Conservation (phyloP, 2,113 vertebrate species). For the Paradisaea rubra region DNA sequence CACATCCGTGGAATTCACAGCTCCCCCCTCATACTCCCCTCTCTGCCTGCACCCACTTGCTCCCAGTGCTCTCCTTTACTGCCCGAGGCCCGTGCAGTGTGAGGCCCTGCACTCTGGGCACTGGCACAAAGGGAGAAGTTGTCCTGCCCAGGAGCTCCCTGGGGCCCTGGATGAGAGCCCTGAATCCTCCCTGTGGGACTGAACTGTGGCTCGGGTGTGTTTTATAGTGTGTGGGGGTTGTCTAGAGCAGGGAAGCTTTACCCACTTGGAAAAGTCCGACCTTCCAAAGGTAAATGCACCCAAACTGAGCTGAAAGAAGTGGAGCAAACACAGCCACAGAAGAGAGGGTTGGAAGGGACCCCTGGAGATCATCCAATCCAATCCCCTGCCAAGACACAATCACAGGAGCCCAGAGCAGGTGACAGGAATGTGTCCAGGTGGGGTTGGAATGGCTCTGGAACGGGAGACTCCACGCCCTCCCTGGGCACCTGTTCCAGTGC, state of each 20-base stretch:
- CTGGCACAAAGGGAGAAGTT: fast-evolving
- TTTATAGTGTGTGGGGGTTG: fast-evolving
- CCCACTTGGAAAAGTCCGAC: not conserved
- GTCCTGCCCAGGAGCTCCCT: not conserved
- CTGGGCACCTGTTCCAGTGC: not conserved
- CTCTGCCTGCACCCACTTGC: not conserved
- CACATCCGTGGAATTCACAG: not conserved
- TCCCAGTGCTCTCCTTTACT: not conserved
- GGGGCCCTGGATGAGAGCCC: fast-evolving
- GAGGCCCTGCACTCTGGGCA: not conserved
- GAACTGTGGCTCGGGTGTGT: fast-evolving
- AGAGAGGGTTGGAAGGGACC: not conserved
- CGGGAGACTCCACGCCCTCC: not conserved
- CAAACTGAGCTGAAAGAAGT: not conserved
- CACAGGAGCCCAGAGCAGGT: not conserved
- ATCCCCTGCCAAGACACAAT: not conserved
- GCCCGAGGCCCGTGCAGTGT: fast-evolving
- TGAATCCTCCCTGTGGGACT: fast-evolving
- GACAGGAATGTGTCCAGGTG: not conserved
- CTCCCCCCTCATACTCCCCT: not conserved
- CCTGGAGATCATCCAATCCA: not conserved
- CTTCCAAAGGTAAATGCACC: not conserved
- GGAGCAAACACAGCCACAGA: not conserved
- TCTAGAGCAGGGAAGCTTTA: not conserved
- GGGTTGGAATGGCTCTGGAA: not conserved